phyloP scores from a whole-genome alignment of 1,140 invertebrate species.

The Meloidogyne hapla region DNA sequence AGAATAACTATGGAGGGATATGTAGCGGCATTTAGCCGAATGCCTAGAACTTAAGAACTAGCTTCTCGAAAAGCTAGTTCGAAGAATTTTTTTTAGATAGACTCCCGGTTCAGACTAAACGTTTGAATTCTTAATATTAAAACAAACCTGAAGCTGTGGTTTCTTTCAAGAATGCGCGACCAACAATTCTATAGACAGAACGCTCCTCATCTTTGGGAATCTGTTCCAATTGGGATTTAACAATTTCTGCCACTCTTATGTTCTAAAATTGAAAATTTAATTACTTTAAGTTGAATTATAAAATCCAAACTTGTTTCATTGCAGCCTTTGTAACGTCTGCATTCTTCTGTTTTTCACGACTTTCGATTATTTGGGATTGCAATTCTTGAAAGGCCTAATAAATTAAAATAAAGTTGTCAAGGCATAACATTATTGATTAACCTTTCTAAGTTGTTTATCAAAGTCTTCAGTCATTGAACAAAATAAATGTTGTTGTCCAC shows the following conservation, averaged over 20 bases:
- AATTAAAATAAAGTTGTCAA: neutral
- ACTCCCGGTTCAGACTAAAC: too few relatives aligned
- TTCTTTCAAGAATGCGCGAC: constrained; percentile 38
- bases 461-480: constrained; percentile 38
- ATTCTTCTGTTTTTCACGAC: constrained; percentile 39
- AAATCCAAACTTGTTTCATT: constrained; percentile 34
- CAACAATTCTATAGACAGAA: constrained; percentile 37
- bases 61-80: neutral
- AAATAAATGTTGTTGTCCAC: too few relatives aligned
- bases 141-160: constrained; percentile 25
- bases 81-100: too few relatives aligned
- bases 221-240: constrained; percentile 34
- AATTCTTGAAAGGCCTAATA: constrained; percentile 42
- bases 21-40: too few relatives aligned
- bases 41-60: too few relatives aligned
- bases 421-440: constrained; percentile 1
- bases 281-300: neutral
- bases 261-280: constrained; percentile 30
- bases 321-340: constrained; percentile 35
- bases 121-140: too few relatives aligned
- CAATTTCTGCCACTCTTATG: constrained; percentile 34
- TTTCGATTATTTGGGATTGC: constrained; percentile 34
- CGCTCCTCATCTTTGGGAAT: constrained; percentile 28
- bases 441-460: constrained; percentile 38
- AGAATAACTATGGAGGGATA: too few relatives aligned